Base-by-base conservation (phyloP, 2,888 invertebrate genomes). In the Eudemis profundana region DNA sequence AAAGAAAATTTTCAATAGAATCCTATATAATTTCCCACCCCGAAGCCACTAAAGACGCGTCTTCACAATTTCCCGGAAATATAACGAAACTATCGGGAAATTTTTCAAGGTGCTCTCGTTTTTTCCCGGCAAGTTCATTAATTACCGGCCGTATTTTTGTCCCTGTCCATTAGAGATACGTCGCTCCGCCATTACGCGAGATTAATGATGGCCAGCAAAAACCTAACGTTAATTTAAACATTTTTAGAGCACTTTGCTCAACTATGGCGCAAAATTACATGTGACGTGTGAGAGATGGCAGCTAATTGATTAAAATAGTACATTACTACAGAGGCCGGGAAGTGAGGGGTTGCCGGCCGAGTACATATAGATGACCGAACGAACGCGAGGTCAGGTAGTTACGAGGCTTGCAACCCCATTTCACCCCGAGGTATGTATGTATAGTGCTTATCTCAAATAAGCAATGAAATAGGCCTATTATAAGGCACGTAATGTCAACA, bases 161-260 rank as follows among this genome's bases (percentile, higher is more conserved):
- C 85, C 76, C 82, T 86, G 85, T 85, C 87, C 86, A 87, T 88
- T 87, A 86, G 83, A 83, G 84, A 82, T 84, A 87, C 85, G 86
- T 84, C 85, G 83, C 71, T 67, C 73, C 70, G 73, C 84, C 83
- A 81, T 86, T 86, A 75, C 74, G 72, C 69, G 73, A 87, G 86
- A 88, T 89, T 89, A 87, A 89, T 87, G 87, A 82, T 59, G 74
- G 71, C 72, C 65, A 66, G 70, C 71, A 70, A 77, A 78, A 78
- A 74, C 72, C 77, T 75, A 74, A 75, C 70, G 75, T 68, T 67
- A 70, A 73, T 81, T 78, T 70, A 75, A 79, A 74, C 70, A 73
- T 71, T 74, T 66, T 66, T 15, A 59, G 33, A 57, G 49, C 57
- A 59, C 50, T 49, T 46, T 21, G 21, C 56, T 61, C 36, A 36